These are phyloP conservation scores for Drosophila willistoni DNA, from an alignment of 1,140 invertebrate genomes.

Conservation along the genomic window DNA sequence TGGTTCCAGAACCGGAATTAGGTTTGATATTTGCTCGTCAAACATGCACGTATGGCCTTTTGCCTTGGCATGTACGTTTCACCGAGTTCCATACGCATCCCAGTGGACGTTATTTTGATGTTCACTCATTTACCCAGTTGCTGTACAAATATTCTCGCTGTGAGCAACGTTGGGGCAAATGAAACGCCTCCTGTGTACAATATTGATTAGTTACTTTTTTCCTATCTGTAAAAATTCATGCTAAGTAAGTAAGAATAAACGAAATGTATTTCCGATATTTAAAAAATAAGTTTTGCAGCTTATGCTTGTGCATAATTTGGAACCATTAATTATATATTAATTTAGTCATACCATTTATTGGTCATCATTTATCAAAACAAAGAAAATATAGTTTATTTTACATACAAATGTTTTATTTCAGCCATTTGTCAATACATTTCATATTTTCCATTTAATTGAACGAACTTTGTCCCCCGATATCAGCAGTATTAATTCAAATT, in stretches of 20 bases:
- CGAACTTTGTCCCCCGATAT: neutral
- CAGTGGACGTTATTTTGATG: slow-evolving; percentile 63
- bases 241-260: slow-evolving; percentile 57
- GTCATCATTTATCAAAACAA: neutral
- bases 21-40: slow-evolving; percentile 66
- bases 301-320: neutral
- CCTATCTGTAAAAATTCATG: slow-evolving; percentile 50
- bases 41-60: slow-evolving; percentile 70
- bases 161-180: slow-evolving; percentile 82
- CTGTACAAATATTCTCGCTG: slow-evolving; percentile 75
- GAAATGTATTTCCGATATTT: slow-evolving; percentile 51
- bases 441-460: neutral
- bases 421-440: slow-evolving; percentile 1
- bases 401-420: slow-evolving; percentile 8
- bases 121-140: slow-evolving; percentile 56
- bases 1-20: slow-evolving; percentile 66
- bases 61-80: slow-evolving; percentile 79
- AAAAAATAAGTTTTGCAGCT: neutral
- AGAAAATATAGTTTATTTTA: neutral
- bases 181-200: slow-evolving; percentile 28
- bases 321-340: too few species aligned
- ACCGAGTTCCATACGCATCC: slow-evolving; percentile 75
- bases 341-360: too few species aligned
- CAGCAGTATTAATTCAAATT: neutral
- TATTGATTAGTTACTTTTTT: slow-evolving; percentile 57